These are phyloP conservation scores for Drosophila limbata DNA, from an alignment of 2,888 invertebrate genomes.

Conservation along the genomic window DNA sequence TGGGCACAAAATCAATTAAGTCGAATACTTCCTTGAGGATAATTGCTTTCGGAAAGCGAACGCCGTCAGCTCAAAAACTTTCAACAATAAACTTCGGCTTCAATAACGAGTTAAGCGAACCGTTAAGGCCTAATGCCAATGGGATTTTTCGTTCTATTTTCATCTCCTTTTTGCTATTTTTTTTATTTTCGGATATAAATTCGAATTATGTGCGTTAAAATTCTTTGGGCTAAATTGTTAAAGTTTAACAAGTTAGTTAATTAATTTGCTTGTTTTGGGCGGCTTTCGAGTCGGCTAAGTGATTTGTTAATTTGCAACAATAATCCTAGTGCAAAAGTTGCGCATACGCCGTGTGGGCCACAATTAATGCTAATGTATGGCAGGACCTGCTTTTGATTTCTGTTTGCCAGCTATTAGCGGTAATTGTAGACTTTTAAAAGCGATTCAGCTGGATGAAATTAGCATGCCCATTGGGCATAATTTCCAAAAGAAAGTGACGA, in stretches of 20 bases:
- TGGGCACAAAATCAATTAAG: constrained; percentile 75
- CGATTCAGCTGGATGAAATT: constrained; percentile 71
- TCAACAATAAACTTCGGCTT: constrained; percentile 71
- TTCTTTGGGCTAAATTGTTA: constrained; percentile 57
- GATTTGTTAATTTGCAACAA: constrained; percentile 74
- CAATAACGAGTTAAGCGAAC: constrained; percentile 77
- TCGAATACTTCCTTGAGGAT: constrained; percentile 76
- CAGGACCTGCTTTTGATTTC: constrained; percentile 55
- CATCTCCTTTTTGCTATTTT: constrained; percentile 3
- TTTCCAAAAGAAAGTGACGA: constrained; percentile 52
- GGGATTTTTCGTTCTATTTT: constrained; percentile 44
- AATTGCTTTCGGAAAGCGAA: constrained; percentile 73
- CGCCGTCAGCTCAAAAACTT: constrained; percentile 69
- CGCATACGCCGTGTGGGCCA: constrained; percentile 50
- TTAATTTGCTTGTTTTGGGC: constrained; percentile 63
- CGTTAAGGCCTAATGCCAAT: constrained; percentile 76
- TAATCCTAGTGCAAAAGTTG: constrained; percentile 49
- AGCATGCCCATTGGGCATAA: constrained; percentile 74
- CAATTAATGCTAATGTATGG: constrained; percentile 72
- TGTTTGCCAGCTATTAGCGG: constrained; percentile 68
- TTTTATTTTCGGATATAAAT: constrained; percentile 37
- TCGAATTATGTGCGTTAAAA: constrained; percentile 54
- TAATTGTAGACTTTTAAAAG: constrained; percentile 73
- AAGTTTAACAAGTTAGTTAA: constrained; percentile 74
- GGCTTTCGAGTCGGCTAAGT: constrained; percentile 54